Base-by-base conservation (phyloP, 2,888 invertebrate genomes). In the Arge pagana region DNA sequence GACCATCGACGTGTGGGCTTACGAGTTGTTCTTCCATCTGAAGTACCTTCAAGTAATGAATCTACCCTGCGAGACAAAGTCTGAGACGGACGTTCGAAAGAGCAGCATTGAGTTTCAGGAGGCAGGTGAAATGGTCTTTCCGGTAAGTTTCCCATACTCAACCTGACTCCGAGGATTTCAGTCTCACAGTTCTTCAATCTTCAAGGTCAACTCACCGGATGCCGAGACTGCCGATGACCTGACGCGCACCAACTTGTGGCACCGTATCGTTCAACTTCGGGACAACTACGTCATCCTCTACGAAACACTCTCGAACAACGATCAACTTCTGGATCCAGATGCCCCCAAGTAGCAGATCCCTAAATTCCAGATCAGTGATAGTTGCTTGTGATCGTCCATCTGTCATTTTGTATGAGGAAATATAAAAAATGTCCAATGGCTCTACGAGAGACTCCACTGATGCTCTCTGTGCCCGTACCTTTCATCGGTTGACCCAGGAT, bases 1-100 rank as follows among this genome's bases (percentile, higher is more conserved):
- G 53, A 71, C 66, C 35, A 69, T 72, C 53, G 72, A 72, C 54
- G 65, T 65, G 50, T 72, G 72, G 72, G 71, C 68, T 4, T 72
- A 72, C 61, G 72, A 72, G 55, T 55, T 71, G 24, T 72, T 67
- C 59, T 72, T 72, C 59, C 70, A 71, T 55, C 61, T 72, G 26
- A 71, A 72, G 60, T 66, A 66, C 55, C 67, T 68, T 16, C 67
- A 66, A 56, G 60, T 59, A 6, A 30, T 42, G 11, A 42, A 42
- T 30, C 30, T 42, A 3, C 42, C 42, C 5, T 18, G n/a, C 6
- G 42, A 42, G n/a, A n/a, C n/a, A n/a, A n/a, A n/a, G n/a, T n/a
- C 24, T 24, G 40, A 13, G 4, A 13, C 13, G 0, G 26, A 40
- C 8, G 10, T 10, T 13, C n/a, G n/a, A n/a, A n/a, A n/a, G n/a